These are phyloP conservation scores for Melanotaenia maccullochi DNA, from an alignment of 2,797 vertebrate genomes.

Conservation along the genomic window DNA sequence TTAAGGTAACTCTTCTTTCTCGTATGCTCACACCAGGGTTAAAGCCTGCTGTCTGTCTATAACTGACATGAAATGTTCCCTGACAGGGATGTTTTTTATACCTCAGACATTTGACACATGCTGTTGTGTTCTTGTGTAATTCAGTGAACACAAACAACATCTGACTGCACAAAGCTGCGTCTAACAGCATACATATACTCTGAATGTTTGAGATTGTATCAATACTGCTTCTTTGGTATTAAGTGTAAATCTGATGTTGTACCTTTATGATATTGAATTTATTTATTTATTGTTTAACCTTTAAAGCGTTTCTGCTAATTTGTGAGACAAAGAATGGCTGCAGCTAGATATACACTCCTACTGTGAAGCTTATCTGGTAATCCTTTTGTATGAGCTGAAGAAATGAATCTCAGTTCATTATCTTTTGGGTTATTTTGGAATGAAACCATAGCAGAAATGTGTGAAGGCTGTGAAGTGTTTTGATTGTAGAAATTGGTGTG, in stretches of 20 bases:
- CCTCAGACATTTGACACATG: conserved; percentile 1
- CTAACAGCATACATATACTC: not conserved
- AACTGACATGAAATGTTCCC: conserved; percentile 23
- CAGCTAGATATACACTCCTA: not conserved
- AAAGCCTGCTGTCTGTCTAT: conserved; percentile 26
- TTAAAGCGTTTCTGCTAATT: not conserved
- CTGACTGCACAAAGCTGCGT: conserved; percentile 8
- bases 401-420: not conserved
- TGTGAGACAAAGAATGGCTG: not conserved
- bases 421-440: conserved; percentile 1
- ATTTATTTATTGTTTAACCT: not conserved
- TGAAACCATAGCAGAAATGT: not conserved
- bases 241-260: not conserved
- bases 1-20: conserved; percentile 28
- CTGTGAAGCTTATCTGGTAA: not conserved
- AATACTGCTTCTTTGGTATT: not conserved
- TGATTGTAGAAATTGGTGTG: not conserved
- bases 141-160: conserved; percentile 36
- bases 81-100: conserved; percentile 8
- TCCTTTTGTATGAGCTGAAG: conserved; percentile 3
- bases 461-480: not conserved
- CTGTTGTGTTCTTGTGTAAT: conserved; percentile 33
- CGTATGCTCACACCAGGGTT: conserved; percentile 34
- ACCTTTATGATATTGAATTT: not conserved
- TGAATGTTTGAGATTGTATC: not conserved